A percentile compares a stretch with the other conserved stretches of the same genome.
phyloP scores from a whole-genome alignment of 2,888 invertebrate species.

The Ormyrus labotus region DNA sequence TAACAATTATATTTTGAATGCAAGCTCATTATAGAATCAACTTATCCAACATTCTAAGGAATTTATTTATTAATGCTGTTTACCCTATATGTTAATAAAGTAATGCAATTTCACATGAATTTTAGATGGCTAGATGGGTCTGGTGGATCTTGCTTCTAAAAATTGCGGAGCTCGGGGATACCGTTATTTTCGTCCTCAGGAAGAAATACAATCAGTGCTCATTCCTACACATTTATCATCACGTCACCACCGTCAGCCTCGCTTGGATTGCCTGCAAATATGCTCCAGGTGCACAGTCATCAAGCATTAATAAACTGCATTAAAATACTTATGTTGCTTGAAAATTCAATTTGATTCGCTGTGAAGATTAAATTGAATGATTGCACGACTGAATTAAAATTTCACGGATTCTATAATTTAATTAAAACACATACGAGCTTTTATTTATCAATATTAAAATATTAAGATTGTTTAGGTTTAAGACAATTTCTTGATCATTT shows the following conservation, averaged over 20 bases:
- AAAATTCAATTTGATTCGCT: conserved; percentile 2
- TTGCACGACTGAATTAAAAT: no score
- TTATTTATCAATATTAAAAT: no score
- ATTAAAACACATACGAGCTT: no score
- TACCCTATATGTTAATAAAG: background rate
- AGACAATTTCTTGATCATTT: conserved; percentile 32
- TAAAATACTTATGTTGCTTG: background rate
- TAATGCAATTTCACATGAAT: conserved; percentile 19
- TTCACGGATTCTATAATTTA: no score
- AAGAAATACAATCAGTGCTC: conserved; percentile 85
- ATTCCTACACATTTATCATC: conserved; percentile 86
- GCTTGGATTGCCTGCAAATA: conserved; percentile 81
- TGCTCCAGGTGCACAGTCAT: conserved; percentile 79
- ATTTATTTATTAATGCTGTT: background rate
- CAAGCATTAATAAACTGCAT: conserved; percentile 35
- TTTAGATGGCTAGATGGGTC: conserved; percentile 75
- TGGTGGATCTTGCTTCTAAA: conserved; percentile 83
- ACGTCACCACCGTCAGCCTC: conserved; percentile 79
- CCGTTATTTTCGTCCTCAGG: conserved; percentile 83
- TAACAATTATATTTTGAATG: no score
- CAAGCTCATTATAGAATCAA: no score
- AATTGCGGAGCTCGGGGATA: conserved; percentile 82
- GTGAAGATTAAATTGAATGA: background rate
- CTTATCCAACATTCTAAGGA: no score
- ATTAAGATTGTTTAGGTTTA: no score